Base-by-base conservation (phyloP, 2,888 invertebrate genomes). In the Napeogenes sylphis region DNA sequence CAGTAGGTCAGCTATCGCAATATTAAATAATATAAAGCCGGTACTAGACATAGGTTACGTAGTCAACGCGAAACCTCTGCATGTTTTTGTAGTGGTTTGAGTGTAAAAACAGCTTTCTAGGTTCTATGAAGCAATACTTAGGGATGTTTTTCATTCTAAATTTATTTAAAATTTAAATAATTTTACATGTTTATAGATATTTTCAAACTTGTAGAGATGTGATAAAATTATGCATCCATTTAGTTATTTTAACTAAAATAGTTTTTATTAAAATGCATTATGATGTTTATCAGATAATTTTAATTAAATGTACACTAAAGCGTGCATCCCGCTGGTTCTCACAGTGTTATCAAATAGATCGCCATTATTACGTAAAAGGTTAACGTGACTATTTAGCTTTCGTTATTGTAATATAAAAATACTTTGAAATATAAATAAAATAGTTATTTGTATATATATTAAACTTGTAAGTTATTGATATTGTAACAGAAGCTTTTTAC, bases 351-450 rank as follows among this genome's bases (percentile, higher is more conserved):
- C 73, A 65, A 60, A 51, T 63, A 61, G 67, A 68, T 66, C 70
- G 65, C 59, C 70, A 72, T 70, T 68, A 66, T 71, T 70, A 73
- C 66, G 63, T 71, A 65, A 69, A 72, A 38, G 56, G 62, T 63
- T 63, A 21, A 65, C 56, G 67, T 65, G 61, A 42, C 58, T 38
- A 38, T 38, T 38, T 38, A 38, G 47, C 35, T 58, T 14, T 58
- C 33, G 33, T 46, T n/a, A 2, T 46, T 4, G n/a, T 57, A 33
- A 21, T 21, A 21, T 21, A 46, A 12, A 8, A 38, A 6, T 38
- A 47, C 13, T 47, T 35, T n/a, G 8, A 8, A n/a, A n/a, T 33
- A 21, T 21, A 21, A 21, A 21, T 21, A 21, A 21, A 21, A 21
- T 21, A 21, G 21, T 21, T 21, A 10, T 51, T 46, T 51, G 3